phyloP scores from a whole-genome alignment of 2,113 vertebrate genomes.

The Nerophis lumbriciformis region DNA sequence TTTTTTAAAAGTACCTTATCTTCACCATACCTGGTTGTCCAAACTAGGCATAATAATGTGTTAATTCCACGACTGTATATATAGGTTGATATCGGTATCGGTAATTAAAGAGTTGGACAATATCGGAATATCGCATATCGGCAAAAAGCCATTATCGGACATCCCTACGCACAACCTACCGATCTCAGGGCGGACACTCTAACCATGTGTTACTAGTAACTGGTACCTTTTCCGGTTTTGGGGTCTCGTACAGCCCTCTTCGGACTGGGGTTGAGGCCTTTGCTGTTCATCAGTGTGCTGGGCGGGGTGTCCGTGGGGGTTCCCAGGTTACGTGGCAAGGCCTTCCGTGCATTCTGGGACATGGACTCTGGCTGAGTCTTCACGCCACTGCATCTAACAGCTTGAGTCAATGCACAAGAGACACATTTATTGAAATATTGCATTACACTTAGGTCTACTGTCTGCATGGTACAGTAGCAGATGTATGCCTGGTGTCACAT shows the following conservation, averaged over 20 bases:
- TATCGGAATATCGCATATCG: too few relatives aligned
- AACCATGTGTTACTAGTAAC: too few relatives aligned
- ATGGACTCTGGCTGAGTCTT: conserved; percentile 95
- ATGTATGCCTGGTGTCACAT: neutral
- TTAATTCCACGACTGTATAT: too few relatives aligned
- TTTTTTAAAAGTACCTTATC: too few relatives aligned
- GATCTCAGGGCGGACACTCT: too few relatives aligned
- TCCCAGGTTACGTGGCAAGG: conserved; percentile 85
- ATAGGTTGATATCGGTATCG: too few relatives aligned
- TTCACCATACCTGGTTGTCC: too few relatives aligned
- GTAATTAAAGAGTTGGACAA: too few relatives aligned
- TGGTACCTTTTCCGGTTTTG: conserved; percentile 93
- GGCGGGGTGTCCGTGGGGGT: conserved; percentile 94
- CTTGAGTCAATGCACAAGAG: conserved; percentile 55
- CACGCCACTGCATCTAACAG: conserved; percentile 86
- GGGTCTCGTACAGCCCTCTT: conserved; percentile 95
- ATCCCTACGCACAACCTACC: too few relatives aligned
- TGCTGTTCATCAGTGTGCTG: conserved; percentile 80
- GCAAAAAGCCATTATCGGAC: too few relatives aligned
- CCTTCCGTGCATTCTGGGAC: conserved; percentile 94
- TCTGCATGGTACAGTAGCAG: neutral
- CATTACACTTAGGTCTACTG: neutral
- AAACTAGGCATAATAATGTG: too few relatives aligned
- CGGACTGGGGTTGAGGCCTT: conserved; percentile 89
- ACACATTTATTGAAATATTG: neutral